phyloP scores from a whole-genome alignment of 2,113 vertebrate genomes.

The Perca flavescens region DNA sequence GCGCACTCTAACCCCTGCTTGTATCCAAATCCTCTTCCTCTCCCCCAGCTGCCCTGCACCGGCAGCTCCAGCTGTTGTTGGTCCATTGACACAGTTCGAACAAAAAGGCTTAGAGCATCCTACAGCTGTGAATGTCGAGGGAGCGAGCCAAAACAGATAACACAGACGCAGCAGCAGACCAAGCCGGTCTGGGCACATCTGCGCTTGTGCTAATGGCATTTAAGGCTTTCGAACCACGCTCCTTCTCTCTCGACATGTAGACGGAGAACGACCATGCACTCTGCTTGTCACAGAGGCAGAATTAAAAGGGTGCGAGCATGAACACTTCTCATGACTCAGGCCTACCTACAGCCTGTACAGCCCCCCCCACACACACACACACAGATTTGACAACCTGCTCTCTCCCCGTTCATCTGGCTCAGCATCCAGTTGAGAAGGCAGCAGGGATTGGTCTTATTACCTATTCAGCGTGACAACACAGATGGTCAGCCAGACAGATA shows the following conservation, averaged over 20 bases:
- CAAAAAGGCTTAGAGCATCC: constrained; percentile 75
- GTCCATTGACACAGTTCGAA: constrained; percentile 78
- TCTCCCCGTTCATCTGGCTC: constrained; percentile 58
- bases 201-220: constrained; percentile 34
- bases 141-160: constrained; percentile 63
- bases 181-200: constrained; percentile 38
- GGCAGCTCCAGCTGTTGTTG: constrained; percentile 78
- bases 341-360: constrained; percentile 15
- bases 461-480: constrained; percentile 72
- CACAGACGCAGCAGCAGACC: constrained; percentile 48
- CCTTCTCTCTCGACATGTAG: constrained; percentile 9
- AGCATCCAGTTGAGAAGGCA: constrained; percentile 58
- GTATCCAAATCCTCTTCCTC: constrained; percentile 73
- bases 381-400: constrained; percentile 49
- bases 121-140: constrained; percentile 67
- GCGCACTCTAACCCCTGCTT: constrained; percentile 63
- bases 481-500: constrained; percentile 75
- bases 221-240: constrained; percentile 13
- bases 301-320: constrained; percentile 43
- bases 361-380: constrained; percentile 28
- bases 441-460: constrained; percentile 72
- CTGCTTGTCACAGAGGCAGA: constrained; percentile 7
- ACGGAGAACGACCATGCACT: not conserved
- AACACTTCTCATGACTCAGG: constrained; percentile 58
- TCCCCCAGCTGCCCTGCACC: constrained; percentile 69